A percentile compares a stretch with the other conserved stretches of the same genome.
Evolutionary conservation across 1,140 invertebrate genomes (phyloP).

Genomic region (Drosophila kikkawai): DNA sequence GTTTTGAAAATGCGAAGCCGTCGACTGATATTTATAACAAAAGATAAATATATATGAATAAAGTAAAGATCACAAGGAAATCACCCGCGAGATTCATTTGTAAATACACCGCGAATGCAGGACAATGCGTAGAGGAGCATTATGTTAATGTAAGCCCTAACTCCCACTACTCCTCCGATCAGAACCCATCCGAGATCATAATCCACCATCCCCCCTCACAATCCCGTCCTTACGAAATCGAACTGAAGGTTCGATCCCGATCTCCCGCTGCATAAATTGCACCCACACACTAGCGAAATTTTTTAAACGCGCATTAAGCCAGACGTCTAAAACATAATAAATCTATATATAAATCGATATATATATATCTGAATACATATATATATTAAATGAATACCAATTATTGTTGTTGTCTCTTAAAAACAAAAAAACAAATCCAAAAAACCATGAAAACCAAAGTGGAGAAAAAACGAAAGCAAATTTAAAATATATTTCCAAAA

Average conservation of each 20-base stretch:
- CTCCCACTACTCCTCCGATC: background rate
- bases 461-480: constrained; percentile 54
- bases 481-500: constrained; percentile 65
- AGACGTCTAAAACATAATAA: constrained; percentile 63
- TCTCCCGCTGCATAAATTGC: constrained; percentile 49
- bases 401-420: constrained; percentile 82
- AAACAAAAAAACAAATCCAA: constrained; percentile 36
- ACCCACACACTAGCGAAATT: constrained; percentile 78
- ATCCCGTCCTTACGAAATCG: constrained; percentile 8
- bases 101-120: constrained; percentile 52
- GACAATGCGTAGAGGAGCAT: constrained; percentile 31
- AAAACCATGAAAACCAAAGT: constrained; percentile 39
- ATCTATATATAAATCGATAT: constrained; percentile 53
- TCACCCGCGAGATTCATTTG: constrained; percentile 41
- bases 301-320: constrained; percentile 61
- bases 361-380: constrained; percentile 60
- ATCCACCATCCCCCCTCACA: background rate
- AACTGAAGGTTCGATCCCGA: background rate
- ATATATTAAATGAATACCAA: constrained; percentile 81
- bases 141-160: constrained; percentile 49
- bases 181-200: constrained; percentile 15
- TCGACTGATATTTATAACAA: constrained; percentile 78
- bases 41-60: constrained; percentile 33
- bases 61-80: constrained; percentile 43
- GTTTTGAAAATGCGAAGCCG: constrained; percentile 67